phyloP scores from a whole-genome alignment of 1,140 invertebrate species.

The Bombus turneri region DNA sequence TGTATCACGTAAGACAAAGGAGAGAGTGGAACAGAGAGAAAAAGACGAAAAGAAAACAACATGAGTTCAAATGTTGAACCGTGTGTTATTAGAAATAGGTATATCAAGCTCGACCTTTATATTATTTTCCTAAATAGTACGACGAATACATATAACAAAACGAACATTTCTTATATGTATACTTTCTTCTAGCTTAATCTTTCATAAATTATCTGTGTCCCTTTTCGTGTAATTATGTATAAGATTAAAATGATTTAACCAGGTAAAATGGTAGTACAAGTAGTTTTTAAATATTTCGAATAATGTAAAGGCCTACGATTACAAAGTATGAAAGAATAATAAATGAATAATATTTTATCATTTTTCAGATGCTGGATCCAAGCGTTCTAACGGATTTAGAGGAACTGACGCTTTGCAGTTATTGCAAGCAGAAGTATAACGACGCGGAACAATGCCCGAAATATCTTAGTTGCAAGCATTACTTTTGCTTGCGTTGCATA shows the following conservation, averaged over 20 bases:
- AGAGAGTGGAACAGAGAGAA: neutral
- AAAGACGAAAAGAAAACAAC: neutral
- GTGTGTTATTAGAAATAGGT: neutral
- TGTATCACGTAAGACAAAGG: neutral
- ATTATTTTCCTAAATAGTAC: neutral
- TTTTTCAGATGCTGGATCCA: constrained; percentile 81
- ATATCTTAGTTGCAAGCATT: constrained; percentile 89
- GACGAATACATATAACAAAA: neutral
- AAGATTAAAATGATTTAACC: too few relatives aligned
- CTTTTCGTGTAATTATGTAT: neutral
- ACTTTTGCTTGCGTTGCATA: constrained; percentile 89
- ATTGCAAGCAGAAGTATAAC: constrained; percentile 88
- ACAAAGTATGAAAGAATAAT: neutral
- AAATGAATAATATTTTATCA: neutral
- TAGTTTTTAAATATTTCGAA: neutral
- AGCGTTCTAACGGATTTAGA: constrained; percentile 86
- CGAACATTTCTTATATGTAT: neutral
- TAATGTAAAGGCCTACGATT: neutral
- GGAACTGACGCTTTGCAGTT: constrained; percentile 87
- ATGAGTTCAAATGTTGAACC: neutral
- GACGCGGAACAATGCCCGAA: constrained; percentile 87
- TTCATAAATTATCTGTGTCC: neutral
- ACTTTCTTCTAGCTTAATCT: too few relatives aligned
- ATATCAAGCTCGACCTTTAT: constrained; percentile 17
- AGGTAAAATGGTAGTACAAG: neutral